Evolutionary conservation across 2,888 invertebrate genomes (phyloP), one percentile per base, ranked within the genome.

Genomic region (Eristalis pertinax): DNA sequence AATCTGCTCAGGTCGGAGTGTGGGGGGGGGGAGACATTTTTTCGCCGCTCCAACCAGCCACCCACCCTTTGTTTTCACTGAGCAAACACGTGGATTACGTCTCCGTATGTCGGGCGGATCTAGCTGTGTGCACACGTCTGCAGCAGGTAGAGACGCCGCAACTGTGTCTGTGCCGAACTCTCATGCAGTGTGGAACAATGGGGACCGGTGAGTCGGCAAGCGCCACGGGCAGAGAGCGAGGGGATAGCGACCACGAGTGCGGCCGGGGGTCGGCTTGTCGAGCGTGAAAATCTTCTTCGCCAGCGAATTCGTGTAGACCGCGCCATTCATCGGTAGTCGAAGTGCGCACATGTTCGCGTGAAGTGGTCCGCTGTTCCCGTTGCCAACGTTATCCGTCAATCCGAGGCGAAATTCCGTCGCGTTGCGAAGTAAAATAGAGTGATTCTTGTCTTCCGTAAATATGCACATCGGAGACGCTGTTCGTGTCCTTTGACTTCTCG

Each of bases 291-390:
- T 82, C 77, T 60, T 70, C 65, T 32, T n/a, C 60, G 70, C 78
- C 41, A 67, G 29, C 41, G 24, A 75, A 70, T 75, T 64, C 29
- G 38, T 72, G 22, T 35, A 22, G 41, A 58, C 63, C 32, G 50
- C 64, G 29, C 13, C 56, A 26, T 38, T 15, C n/a, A 15, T 60
- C 41, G 13, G 50, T 62, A 84, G 87, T 87, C 84, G 38, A 35
- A 73, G 72, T 76, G 75, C 67, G 87, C 62, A 70, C 79, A 84
- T 76, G 79, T 64, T 76, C 79, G 80, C 68, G 76, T 72, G 72
- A 84, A 79, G 87, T 80, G 87, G 43, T 68, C 70, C 63, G 74
- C 41, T 64, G 69, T 73, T 68, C 77, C 63, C 58, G 56, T 35
- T 11, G 38, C 38, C 13, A 50, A 7, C 64, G 35, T 13, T 22